These are phyloP conservation scores for Petrolisthes cinctipes DNA, from an alignment of 2,888 invertebrate species.

Conservation along the genomic window DNA sequence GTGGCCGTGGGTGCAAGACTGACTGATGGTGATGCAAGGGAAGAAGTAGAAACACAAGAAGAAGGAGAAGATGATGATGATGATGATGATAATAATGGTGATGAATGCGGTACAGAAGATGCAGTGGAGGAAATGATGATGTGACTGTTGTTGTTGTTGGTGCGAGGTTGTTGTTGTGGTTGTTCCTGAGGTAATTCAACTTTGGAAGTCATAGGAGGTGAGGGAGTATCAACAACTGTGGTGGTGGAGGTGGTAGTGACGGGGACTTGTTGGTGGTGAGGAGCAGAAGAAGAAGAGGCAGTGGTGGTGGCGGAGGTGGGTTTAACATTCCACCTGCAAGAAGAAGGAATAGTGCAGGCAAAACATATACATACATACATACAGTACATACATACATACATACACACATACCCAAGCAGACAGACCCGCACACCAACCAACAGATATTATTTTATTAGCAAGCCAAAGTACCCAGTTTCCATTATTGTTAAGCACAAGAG, in stretches of 20 bases:
- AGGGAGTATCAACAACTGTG: not conserved
- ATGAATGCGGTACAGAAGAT: not conserved
- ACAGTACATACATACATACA: not conserved
- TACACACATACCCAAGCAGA: not conserved
- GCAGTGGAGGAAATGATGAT: slow-evolving; percentile 13
- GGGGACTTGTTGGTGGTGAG: slow-evolving; percentile 9
- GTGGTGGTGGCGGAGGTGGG: slow-evolving; percentile 30
- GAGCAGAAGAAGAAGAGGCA: not conserved
- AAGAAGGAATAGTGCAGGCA: slow-evolving; percentile 27
- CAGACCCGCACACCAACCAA: not conserved
- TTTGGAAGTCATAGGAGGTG: not conserved
- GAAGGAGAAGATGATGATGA: not conserved
- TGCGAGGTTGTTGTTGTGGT: slow-evolving; percentile 1
- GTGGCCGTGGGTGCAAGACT: not conserved
- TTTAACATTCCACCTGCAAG: slow-evolving; percentile 52
- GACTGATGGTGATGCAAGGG: not conserved
- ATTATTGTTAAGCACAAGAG: not conserved
- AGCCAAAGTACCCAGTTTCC: not conserved
- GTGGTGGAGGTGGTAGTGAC: slow-evolving; percentile 15
- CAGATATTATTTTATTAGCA: not conserved
- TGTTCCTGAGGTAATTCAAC: not conserved
- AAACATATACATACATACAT: not conserved
- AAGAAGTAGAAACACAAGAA: not conserved
- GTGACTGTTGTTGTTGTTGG: not conserved
- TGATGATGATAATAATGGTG: not conserved